These are phyloP conservation scores for Aphyosemion australe DNA, from an alignment of 2,113 vertebrate genomes.

Conservation along the genomic window DNA sequence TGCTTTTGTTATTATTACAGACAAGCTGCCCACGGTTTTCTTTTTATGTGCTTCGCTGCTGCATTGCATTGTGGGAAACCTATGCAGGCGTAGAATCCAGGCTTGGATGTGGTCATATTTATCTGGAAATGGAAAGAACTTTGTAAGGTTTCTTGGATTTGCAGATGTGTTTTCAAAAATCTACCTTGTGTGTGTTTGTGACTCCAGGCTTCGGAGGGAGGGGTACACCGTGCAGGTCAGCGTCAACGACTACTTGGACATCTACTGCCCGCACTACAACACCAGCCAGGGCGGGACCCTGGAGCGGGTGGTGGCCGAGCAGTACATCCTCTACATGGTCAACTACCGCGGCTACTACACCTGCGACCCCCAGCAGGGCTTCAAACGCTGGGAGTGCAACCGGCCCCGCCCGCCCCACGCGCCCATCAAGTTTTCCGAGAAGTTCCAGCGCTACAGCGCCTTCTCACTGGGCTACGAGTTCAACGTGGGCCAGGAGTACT, in stretches of 20 bases:
- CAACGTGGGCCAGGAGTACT: conserved; percentile 94
- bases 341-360: conserved; percentile 88
- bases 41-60: not conserved
- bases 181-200: not conserved
- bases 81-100: not conserved
- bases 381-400: conserved; percentile 98
- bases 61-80: not conserved
- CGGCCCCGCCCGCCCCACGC: conserved; percentile 89
- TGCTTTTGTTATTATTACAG: not conserved
- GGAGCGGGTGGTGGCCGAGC: conserved; percentile 84
- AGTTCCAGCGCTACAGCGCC: conserved; percentile 98
- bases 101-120: not conserved
- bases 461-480: conserved; percentile 98
- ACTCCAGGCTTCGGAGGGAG: conserved; percentile 85
- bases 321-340: conserved; percentile 98
- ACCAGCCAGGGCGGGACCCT: conserved; percentile 76
- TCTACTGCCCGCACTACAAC: conserved; percentile 97
- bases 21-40: not conserved
- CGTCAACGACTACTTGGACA: conserved; percentile 96
- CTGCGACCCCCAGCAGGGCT: conserved; percentile 91
- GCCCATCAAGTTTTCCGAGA: conserved; percentile 99
- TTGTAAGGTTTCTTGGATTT: not conserved
- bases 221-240: conserved; percentile 95
- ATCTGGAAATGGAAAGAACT: not conserved
- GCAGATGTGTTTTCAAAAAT: not conserved